Base-by-base conservation (phyloP, 1,140 invertebrate species). In the Ceratina japonica region DNA sequence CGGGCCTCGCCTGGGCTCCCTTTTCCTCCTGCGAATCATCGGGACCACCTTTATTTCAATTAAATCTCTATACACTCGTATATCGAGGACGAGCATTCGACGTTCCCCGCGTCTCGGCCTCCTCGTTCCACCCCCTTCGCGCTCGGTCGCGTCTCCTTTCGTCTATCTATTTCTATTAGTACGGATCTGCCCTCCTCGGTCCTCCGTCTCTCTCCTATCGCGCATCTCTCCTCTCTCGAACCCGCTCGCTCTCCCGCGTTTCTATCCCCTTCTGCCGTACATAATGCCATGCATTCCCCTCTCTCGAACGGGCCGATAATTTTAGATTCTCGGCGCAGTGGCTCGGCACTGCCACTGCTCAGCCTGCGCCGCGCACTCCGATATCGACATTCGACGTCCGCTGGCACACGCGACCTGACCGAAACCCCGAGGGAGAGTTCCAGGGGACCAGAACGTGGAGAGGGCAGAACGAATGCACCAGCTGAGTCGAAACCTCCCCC, bases 321-420 rank as follows among this genome's bases (percentile, higher is more conserved):
- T 90, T 91, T 91, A 91, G 89, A 91, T 83, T 90, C 89, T 86
- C 89, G 88, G 87, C 88, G 87, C 87, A 88, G 87, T 86, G 83
- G 85, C 88, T 90, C 82, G 79, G 65, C 76, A 82, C 83, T 83
- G 85, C 89, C 84, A 89, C 83, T 90, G 90, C 91, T 90, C 89
- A 89, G 83, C 88, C 83, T 86, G 88, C 76, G 87, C 85, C 85
- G 91, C 91, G 91, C 91, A 92, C 87, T 87, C 84, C 80, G 89
- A 89, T 92, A 92, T 92, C 89, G 91, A 92, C 90, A 88, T 86
- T 66, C 84, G 77, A 80, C 79, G 52, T 77, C 77, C 80, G 76
- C 76, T 79, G 76, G 56, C 61, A 58, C 49, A 80, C 79, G 61
- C 73, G 78, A 66, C 76, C 62, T 65, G 68, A 75, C 44, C 61